Conservation (phyloP, 2,113 vertebrate genomes). For the Rhagologus leucostigma region DNA sequence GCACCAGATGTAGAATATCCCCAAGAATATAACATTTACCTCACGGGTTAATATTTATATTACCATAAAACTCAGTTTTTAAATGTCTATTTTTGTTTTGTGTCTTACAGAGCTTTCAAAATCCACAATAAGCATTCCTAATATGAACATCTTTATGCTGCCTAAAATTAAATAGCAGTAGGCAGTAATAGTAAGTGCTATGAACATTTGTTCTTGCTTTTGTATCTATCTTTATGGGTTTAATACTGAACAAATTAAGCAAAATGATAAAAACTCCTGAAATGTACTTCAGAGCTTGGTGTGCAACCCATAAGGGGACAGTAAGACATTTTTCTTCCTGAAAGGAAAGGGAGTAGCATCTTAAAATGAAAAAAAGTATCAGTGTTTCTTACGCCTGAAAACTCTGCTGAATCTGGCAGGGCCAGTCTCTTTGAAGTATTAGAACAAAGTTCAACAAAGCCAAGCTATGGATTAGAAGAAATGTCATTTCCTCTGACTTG, state of each 20-base stretch:
- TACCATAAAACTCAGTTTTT: background rate
- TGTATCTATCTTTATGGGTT: background rate
- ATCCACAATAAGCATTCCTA: background rate
- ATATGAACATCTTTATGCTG: background rate
- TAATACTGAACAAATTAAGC: background rate
- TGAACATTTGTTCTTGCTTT: background rate
- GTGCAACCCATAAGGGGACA: background rate
- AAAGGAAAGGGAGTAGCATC: background rate
- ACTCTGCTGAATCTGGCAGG: background rate
- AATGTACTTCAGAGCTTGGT: background rate
- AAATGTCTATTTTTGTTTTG: background rate
- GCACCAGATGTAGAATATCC: background rate
- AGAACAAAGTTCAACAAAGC: background rate
- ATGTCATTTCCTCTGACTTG: background rate
- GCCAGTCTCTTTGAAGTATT: background rate
- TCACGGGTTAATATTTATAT: background rate
- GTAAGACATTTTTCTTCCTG: background rate
- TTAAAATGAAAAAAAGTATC: background rate
- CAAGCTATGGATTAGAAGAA: background rate
- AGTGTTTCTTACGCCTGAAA: background rate
- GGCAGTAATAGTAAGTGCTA: background rate
- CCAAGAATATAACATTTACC: background rate
- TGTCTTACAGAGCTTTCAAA: background rate
- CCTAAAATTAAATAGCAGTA: background rate
- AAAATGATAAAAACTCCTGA: background rate